These are phyloP conservation scores for Apostichopus californicus DNA, from an alignment of 35 echinoderm and acorn worm species.

Conservation along the genomic window DNA sequence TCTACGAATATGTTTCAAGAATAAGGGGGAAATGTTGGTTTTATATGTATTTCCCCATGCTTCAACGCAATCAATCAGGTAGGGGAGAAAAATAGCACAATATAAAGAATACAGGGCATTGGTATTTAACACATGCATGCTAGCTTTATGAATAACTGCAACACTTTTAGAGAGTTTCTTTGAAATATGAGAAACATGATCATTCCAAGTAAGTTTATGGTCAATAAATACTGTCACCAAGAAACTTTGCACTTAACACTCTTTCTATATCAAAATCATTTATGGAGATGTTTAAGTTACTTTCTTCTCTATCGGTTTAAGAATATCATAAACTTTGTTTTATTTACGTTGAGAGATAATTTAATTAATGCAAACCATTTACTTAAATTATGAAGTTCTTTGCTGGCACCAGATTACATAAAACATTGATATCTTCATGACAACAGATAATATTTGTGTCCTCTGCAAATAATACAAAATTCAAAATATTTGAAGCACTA, in stretches of 20 bases:
- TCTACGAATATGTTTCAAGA: background rate
- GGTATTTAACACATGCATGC: background rate
- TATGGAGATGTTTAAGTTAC: background rate
- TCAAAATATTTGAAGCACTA: slow-evolving; percentile 20
- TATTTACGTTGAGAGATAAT: slow-evolving; percentile 18
- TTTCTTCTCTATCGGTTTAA: background rate
- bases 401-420: background rate
- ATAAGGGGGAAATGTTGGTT: background rate
- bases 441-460: slow-evolving; percentile 45
- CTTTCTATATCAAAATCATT: background rate
- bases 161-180: background rate
- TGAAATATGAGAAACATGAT: background rate
- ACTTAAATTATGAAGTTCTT: slow-evolving; percentile 17
- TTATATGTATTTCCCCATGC: slow-evolving; percentile 40
- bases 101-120: background rate
- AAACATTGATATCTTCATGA: background rate
- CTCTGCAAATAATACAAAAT: slow-evolving; percentile 47
- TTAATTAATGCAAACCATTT: slow-evolving; percentile 30
- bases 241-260: background rate
- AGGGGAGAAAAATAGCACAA: background rate
- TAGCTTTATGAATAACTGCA: slow-evolving; percentile 14
- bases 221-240: background rate
- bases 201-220: background rate
- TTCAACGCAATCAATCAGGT: slow-evolving; percentile 24
- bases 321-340: slow-evolving; percentile 53